Evolutionary conservation across 2,888 invertebrate species (phyloP), one percentile per base, ranked within the genome.

Genomic region (Neoaliturus tenellus): DNA sequence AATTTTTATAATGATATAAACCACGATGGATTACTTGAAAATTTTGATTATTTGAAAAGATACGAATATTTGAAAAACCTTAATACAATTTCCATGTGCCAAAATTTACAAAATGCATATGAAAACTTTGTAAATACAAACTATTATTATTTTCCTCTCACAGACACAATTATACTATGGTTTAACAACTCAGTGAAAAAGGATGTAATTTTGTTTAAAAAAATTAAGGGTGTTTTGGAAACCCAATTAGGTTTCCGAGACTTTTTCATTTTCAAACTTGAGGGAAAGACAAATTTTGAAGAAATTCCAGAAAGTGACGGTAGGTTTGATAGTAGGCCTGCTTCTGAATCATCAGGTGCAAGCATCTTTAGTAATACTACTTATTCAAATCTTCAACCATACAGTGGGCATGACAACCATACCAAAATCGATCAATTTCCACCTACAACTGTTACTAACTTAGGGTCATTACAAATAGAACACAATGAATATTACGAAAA

Each of bases 241-340:
- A 75, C 75, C 6, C 41, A 23, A 25, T 41, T 75, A 8, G 75
- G 75, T 25, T 75, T 75, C 31, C 44, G 48, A 44, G 75, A 75
- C 12, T 75, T 75, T n/a, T 75, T 48, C 44, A 75, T 48, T 14
- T 75, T 25, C 20, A 75, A 75, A 75, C 25, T 75, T 28, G 28
- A 31, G 28, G 44, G 75, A 23, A 44, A 44, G 12, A 23, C 1
- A 1, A 44, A 75, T 44, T 75, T 75, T 6, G 75, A 44, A 25
- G 75, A 75, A 17, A 8, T 75, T 10, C n/a, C 28, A 25, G 35
- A 8, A 6, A n/a, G 35, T n/a, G 48, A 75, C 2, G 23, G n/a
- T 6, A 20, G 20, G 28, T 8, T 14, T 31, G 33, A 33, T 4
- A n/a, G n/a, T n/a, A n/a, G n/a, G n/a, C n/a, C n/a, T n/a, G 28